Evolutionary conservation across 2,113 vertebrate species (phyloP), one percentile per base, ranked within the genome.

Genomic region (Anguilla rostrata): DNA sequence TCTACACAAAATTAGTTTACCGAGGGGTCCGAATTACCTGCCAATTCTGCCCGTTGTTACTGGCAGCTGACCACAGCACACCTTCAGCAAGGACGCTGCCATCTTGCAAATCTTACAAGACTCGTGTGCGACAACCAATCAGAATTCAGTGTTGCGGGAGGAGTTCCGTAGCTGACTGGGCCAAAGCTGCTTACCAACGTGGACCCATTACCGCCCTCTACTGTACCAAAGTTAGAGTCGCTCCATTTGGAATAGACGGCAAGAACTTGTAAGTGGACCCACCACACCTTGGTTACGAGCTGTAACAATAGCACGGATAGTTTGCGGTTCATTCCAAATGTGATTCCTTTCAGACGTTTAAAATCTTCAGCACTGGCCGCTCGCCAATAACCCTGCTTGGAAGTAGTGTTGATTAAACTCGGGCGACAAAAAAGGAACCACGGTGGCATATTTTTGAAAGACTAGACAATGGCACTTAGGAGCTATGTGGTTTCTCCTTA

Each of bases 81-180:
- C 85, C 71, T 78, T 89, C 22, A 63, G 53, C 20, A 87, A 86
- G 87, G 86, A 79, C 78, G 90, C 89, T 46, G 87, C 88, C 91
- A 91, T 91, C 78, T 88, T 90, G 75, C 2, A 29, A 53, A 66
- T 34, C 18, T 7, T 49, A 81, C 40, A 22, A 41, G 12, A n/a
- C 82, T 46, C 57, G 39, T 22, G 5, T 66, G 18, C n/a, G 8
- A 15, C 78, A 56, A 8, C 85, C 85, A 86, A 81, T 86, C 57
- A 86, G 39, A 80, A 39, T 15, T 15, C 78, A 18, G 43, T 46
- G 57, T 15, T 60, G 57, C 15, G 57, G 2, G 60, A 20, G 60
- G 60, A 53, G 49, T 53, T 53, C 49, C 11, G 49, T 9, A 53
- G 60, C 18, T 26, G 18, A 6, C 22, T 26, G 3, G 11, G 2